Base-by-base conservation (phyloP, 1,140 invertebrate species). In the Dreissena rostriformis region DNA sequence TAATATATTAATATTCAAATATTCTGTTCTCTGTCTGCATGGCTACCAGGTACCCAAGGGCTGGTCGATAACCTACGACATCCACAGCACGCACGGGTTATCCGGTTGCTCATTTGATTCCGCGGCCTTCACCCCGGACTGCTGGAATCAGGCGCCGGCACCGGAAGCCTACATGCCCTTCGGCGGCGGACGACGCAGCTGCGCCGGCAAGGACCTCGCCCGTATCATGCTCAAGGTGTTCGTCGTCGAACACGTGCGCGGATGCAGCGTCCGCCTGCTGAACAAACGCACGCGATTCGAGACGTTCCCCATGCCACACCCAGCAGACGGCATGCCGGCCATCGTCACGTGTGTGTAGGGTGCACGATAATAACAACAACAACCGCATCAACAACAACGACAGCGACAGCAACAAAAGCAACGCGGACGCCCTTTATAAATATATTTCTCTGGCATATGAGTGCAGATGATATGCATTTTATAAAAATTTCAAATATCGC, bases 21-120 rank as follows among this genome's bases (percentile, higher is more conserved):
- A 8, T 39, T 39, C 8, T 39, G 12, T 11, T 55, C 14, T 14
- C 68, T 61, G 51, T 26, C 84, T 88, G 68, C 72, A 93, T 91
- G 90, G 89, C 29, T 92, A 90, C 63, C 88, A 90, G 68, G 88
- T 93, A 61, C 92, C 92, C 39, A 83, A 90, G 67, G 91, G 88
- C 17, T 93, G 92, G 92, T 88, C 85, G 12, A 81, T 93, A 0
- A 84, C 86, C 28, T 90, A 87, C 77, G 85, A 87, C 22, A 91
- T 92, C 26, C 53, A 89, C 2, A 91, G 92, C 66, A 92, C 91
- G 0, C 91, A 92, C 61, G 75, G 87, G 29, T 86, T 81, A 0
- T 79, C 86, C 1, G 51, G 65, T 49, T 22, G 82, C 0, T 91
- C 90, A 66, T 24, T 61, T 24, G 76, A 91, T 29, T 29, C 82